A percentile compares a stretch with the other conserved stretches of the same genome.
Conservation (phyloP, 2,797 vertebrate genomes). For the Propithecus perrieri region DNA sequence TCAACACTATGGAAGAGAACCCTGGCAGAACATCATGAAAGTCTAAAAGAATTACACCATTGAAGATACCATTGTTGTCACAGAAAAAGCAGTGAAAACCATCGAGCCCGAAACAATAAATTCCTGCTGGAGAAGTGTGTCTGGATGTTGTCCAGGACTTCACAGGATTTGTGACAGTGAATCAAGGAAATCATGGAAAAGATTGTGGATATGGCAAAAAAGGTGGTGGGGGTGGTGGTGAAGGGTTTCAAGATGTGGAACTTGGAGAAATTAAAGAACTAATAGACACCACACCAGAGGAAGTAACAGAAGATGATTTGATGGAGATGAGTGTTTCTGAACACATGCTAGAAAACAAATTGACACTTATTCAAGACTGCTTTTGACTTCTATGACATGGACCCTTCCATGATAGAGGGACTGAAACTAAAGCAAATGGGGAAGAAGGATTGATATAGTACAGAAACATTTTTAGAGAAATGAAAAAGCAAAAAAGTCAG, state of each 20-base stretch:
- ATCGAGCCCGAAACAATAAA: not conserved
- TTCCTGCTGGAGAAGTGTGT: not conserved
- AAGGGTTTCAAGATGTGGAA: not conserved
- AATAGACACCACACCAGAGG: not conserved
- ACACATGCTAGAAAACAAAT: not conserved
- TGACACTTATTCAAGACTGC: not conserved
- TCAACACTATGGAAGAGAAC: not conserved
- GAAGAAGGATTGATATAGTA: not conserved
- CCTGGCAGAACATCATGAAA: not conserved
- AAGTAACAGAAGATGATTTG: not conserved
- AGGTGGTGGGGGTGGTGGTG: not conserved
- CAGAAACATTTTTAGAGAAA: not conserved
- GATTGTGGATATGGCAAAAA: not conserved
- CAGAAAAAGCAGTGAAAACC: not conserved
- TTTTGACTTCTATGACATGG: not conserved
- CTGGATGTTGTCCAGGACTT: not conserved
- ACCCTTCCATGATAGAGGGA: not conserved
- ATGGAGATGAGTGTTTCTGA: not conserved
- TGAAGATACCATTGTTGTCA: not conserved
- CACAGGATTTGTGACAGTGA: not conserved
- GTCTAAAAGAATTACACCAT: not conserved
- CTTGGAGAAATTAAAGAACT: not conserved
- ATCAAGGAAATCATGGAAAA: not conserved
- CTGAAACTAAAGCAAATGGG: not conserved
- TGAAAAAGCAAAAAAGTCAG: not conserved